Percentiles rank a stretch among this genome's conserved stretches.
Conservation (phyloP, 2,797 vertebrate genomes). For the Mus caroli region DNA sequence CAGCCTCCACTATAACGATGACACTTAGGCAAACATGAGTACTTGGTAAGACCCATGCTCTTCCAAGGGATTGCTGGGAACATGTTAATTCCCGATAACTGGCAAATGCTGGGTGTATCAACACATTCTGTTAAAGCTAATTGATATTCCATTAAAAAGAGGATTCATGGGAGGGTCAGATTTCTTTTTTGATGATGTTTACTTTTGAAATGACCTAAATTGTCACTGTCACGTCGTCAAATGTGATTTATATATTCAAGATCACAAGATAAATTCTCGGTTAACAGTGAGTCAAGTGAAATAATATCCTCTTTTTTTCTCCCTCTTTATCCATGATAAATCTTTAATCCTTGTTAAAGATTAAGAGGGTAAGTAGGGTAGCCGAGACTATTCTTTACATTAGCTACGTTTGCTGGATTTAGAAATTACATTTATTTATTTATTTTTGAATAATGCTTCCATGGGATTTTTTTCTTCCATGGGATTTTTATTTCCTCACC, state of each 20-base stretch:
- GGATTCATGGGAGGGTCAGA: neutral
- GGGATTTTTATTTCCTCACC: conserved; percentile 29
- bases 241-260: conserved; percentile 7
- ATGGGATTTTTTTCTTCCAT: neutral
- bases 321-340: neutral
- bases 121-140: conserved; percentile 25
- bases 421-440: conserved; percentile 61
- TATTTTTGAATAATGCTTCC: conserved; percentile 63
- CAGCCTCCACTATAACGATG: neutral
- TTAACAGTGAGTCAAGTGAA: neutral
- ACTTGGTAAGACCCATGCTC: neutral
- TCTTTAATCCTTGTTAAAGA: conserved; percentile 38
- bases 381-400: neutral
- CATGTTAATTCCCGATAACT: neutral
- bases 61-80: neutral
- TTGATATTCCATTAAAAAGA: neutral
- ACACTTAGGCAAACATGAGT: neutral
- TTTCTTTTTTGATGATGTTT: conserved; percentile 32
- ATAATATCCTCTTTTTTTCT: conserved; percentile 24
- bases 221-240: conserved; percentile 6
- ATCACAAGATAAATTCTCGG: conserved; percentile 15
- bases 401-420: neutral
- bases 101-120: neutral
- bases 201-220: conserved; percentile 57
- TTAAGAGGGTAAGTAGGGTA: conserved; percentile 7